Conservation (phyloP, 2,113 vertebrate genomes). For the Dipodomys merriami region DNA sequence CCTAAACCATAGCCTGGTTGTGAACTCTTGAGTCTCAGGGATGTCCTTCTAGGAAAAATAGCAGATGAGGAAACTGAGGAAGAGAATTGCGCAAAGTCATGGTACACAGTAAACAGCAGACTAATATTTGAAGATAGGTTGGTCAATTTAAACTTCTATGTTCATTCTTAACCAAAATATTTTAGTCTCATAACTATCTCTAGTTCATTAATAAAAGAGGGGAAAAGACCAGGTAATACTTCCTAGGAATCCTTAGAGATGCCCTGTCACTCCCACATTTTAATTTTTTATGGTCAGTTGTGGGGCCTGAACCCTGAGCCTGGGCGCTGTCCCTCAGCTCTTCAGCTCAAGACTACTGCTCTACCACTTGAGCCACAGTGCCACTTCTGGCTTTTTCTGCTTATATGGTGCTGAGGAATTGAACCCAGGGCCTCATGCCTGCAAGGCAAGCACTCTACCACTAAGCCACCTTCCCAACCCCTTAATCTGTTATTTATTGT, state of each 20-base stretch:
- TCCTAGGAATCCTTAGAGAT: background rate
- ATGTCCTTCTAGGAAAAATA: conserved; percentile 16
- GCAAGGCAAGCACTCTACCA: too few species aligned
- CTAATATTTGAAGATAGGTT: background rate
- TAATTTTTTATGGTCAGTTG: background rate
- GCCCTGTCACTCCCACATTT: background rate
- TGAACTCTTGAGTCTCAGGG: background rate
- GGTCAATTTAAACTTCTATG: background rate
- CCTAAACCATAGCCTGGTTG: background rate
- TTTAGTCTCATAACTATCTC: background rate
- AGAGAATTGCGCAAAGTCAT: conserved; percentile 33
- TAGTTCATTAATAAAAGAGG: background rate
- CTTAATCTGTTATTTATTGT: background rate
- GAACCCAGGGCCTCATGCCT: too few species aligned
- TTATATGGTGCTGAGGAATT: too few species aligned
- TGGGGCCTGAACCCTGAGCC: too few species aligned
- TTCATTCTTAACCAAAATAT: conserved; percentile 22
- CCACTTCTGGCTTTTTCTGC: too few species aligned
- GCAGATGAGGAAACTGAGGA: conserved; percentile 41
- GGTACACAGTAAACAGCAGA: background rate
- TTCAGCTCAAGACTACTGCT: too few species aligned
- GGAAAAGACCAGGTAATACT: background rate
- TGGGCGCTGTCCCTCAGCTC: too few species aligned
- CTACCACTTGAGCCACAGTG: too few species aligned
- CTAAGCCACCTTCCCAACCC: too few species aligned